Evolutionary conservation across 2,888 invertebrate genomes (phyloP), one percentile per base, ranked within the genome.

Genomic region (Ophraella communa): DNA sequence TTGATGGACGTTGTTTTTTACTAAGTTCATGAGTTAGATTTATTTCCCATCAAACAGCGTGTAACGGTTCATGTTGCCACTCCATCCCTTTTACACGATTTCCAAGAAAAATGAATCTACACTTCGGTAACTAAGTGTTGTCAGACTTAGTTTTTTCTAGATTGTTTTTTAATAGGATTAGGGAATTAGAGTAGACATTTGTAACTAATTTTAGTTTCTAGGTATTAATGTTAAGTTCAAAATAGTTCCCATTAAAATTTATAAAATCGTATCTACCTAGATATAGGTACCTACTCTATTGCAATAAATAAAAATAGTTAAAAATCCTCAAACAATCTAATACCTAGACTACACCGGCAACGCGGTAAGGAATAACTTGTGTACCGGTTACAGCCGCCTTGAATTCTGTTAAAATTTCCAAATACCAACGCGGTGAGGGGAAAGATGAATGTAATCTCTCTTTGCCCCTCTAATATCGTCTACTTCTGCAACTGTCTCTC

Each of bases 331-430:
- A 39, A 7, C 17, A 17, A 2, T 14, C 17, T 14, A n/a, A 39
- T 7, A 7, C 7, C 14, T 14, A 5, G 39, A 5, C 3, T 7
- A 23, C n/a, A 5, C n/a, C 23, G 49, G 27, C 49, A 51, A 51
- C 49, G 27, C 49, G 5, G 49, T 17, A 4, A 27, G 17, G 24
- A 17, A 51, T 51, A 51, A 24, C 24, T 27, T 27, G 27, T 51
- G 18, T 51, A 51, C 49, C 35, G 33, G 21, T 51, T 51, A 51
- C 35, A 49, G 49, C 47, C 57, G 57, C 57, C 45, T 47, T 47
- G 57, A 57, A 57, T 57, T 57, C 57, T 24, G 54, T 49, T 53
- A 61, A 53, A 54, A 60, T 53, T 60, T 53, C 53, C 24, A 60
- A 60, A 61, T 61, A 23, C 61, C 47, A 54, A n/a, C 54, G 24